Conservation (phyloP, 1,140 invertebrate genomes). For the Caenorhabditis latens region DNA sequence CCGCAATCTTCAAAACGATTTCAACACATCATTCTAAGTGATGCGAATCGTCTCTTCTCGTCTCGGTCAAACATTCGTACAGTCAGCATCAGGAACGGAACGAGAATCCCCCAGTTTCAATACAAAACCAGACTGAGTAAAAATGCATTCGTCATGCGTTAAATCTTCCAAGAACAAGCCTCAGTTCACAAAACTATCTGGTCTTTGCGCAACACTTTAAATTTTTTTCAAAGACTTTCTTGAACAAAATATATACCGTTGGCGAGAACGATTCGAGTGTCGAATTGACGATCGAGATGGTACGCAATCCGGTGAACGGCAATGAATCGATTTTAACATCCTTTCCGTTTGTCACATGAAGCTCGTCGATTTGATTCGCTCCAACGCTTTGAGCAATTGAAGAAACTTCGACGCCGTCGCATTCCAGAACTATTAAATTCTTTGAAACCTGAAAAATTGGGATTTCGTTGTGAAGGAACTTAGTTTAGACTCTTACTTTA, state of each 20-base stretch:
- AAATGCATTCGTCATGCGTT: slow-evolving; percentile 42
- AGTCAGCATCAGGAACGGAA: slow-evolving; percentile 34
- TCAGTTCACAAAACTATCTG: background rate
- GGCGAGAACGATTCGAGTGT: slow-evolving; percentile 9
- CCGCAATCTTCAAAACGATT: slow-evolving; percentile 54
- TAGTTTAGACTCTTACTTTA: background rate
- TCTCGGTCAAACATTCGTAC: slow-evolving; percentile 39
- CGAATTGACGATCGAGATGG: slow-evolving; percentile 21
- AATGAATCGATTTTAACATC: background rate
- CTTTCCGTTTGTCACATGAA: slow-evolving; percentile 5
- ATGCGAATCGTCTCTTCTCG: slow-evolving; percentile 27
- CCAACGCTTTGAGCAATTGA: slow-evolving; percentile 4
- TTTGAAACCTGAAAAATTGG: slow-evolving; percentile 2
- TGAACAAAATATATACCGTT: slow-evolving; percentile 9
- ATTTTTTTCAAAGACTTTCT: background rate
- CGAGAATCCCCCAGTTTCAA: background rate
- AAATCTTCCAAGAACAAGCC: slow-evolving; percentile 9
- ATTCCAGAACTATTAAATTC: slow-evolving; percentile 3
- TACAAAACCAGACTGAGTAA: slow-evolving; percentile 14
- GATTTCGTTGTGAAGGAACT: background rate
- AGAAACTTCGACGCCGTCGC: background rate
- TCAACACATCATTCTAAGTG: slow-evolving; percentile 50
- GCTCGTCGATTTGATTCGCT: slow-evolving; percentile 16
- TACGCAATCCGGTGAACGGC: slow-evolving; percentile 28
- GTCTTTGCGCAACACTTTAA: background rate